Base-by-base conservation (phyloP, 1,140 invertebrate species). In the Drosophila melanogaster region DNA sequence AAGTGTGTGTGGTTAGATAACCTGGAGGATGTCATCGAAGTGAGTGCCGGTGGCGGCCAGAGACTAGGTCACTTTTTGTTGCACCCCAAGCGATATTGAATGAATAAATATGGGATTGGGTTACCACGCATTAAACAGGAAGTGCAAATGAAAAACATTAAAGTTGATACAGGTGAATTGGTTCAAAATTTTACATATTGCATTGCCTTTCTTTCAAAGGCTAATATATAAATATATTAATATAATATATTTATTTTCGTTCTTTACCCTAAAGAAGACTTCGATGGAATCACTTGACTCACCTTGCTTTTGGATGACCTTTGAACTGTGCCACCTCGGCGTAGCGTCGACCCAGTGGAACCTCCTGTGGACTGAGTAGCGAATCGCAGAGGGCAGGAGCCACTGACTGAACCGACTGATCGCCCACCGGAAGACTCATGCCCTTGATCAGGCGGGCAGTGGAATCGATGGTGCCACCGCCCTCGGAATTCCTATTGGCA, bases 271-370 rank as follows among this genome's bases (percentile, higher is more conserved):
- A 30, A 50, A 35, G 7, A 26, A 38, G n/a, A 46, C 35, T 33
- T 4, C 17, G 14, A n/a, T 14, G 17, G 12, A 14, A 22, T 47
- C 24, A n/a, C 4, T 26, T 15, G 19, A 77, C 77, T 77, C 58
- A 79, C 90, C 91, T 91, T 60, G 91, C 86, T 83, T 85, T 86
- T 70, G 49, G 49, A 37, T 80, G 86, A 30, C 62, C 53, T 56
- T 92, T 92, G 64, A 92, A 92, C 55, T 92, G 92, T 11, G 90
- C 55, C 44, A 92, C 92, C 61, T 92, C 92, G 51, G 92, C 92
- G 46, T 92, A 92, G 1, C 92, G 90, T 11, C 92, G 61, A 6
- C 90, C 91, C 73, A 92, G 71, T 3, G 92, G 92, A 56, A 55
- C 92, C 58, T 92, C 92, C 76, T 92, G 90, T 6, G 92, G 92